These are phyloP conservation scores for Calliopsis andreniformis DNA, from an alignment of 1,140 invertebrate species.

Conservation along the genomic window DNA sequence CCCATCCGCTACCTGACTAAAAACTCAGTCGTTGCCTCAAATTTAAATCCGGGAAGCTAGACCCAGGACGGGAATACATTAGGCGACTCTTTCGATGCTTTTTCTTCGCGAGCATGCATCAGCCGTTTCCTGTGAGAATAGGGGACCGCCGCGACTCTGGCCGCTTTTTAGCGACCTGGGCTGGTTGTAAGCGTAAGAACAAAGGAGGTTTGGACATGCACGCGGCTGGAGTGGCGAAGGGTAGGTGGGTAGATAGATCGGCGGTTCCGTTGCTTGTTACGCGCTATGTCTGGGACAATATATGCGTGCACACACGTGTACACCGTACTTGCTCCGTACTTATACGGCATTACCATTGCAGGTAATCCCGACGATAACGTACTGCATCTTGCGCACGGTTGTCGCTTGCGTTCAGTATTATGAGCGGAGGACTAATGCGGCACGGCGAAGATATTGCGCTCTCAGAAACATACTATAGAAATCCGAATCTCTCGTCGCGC, in stretches of 20 bases:
- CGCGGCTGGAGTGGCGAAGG: conserved; percentile 37
- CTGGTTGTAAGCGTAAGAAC: conserved; percentile 37
- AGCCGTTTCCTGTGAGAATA: conserved; percentile 7
- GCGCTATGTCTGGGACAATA: conserved; percentile 28
- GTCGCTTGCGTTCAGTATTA: conserved; percentile 42
- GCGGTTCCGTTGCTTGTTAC: conserved; percentile 54
- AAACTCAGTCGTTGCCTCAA: neutral
- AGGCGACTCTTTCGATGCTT: conserved; percentile 25
- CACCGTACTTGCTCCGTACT: conserved; percentile 21
- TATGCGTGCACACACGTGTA: conserved; percentile 14
- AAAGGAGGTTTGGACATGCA: conserved; percentile 54
- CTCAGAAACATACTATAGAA: conserved; percentile 8
- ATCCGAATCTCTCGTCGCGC: conserved; percentile 9
- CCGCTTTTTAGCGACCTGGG: conserved; percentile 7
- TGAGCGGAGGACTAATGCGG: conserved; percentile 57
- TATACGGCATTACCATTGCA: conserved; percentile 48
- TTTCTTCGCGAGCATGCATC: conserved; percentile 1
- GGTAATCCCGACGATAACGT: conserved; percentile 56
- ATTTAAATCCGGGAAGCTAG: neutral
- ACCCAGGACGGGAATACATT: neutral
- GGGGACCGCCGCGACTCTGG: neutral
- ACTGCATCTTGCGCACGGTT: conserved; percentile 39
- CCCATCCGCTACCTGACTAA: no score
- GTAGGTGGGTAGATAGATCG: conserved; percentile 35
- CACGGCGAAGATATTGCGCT: conserved; percentile 44